Base-by-base conservation (phyloP, 2,888 invertebrate genomes). In the Hydroisotoma schaefferi region DNA sequence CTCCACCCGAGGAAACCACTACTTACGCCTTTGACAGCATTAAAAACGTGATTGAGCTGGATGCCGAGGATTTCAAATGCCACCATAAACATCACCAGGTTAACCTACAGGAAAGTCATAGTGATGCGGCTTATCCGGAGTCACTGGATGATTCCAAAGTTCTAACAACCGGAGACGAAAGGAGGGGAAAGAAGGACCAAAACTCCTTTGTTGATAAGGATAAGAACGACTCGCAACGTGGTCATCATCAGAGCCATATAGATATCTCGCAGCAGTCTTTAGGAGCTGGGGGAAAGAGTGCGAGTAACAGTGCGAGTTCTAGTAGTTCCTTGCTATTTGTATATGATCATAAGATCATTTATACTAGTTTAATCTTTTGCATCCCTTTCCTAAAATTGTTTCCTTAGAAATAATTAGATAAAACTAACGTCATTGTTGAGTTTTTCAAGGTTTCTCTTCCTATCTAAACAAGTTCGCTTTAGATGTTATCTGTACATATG, bases 41-140 rank as follows among this genome's bases (percentile, higher is more conserved):
- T 25, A 58, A 54, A 40, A 43, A 44, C 3, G 56, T 70, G 23
- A 27, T 68, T 23, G 56, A 65, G 15, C 56, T 70, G 27, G 65
- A 61, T n/a, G 54, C 53, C 0, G 43, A 38, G 23, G 70, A 70
- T 2, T 61, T 70, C 49, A 66, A 66, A 26, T 70, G 70, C 59
- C 58, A 57, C 27, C 37, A 62, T 23, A 1, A 46, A 10, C 15
- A 38, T 25, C 26, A 37, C 25, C 22, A 22, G 26, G n/a, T 15
- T 3, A 4, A 22, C 27, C n/a, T 8, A n/a, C n/a, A 27, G 28
- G 18, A 20, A 10, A 5, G 18, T 2, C 33, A 33, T 15, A 18
- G 5, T 15, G 38, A 37, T 15, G 28, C 48, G 38, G 38, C 37
- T n/a, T 29, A 46, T 22, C 47, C 26, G 10, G 33, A 27, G 22